A percentile compares a stretch with the other conserved stretches of the same genome.
These are phyloP conservation scores for Cepaea nemoralis DNA, from an alignment of 1,140 invertebrate species.

Conservation along the genomic window DNA sequence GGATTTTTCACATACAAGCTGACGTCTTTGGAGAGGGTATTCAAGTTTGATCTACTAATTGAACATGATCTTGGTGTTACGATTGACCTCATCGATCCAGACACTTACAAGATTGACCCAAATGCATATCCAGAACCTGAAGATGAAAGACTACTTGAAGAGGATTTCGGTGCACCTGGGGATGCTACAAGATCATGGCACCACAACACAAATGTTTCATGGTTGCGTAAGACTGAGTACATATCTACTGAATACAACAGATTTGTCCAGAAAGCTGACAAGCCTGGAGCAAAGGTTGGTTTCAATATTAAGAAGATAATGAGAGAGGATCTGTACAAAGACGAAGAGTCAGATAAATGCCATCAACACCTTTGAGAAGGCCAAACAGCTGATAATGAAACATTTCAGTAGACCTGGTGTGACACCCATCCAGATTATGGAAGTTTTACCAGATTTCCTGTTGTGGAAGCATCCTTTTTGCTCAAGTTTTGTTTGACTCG, in stretches of 20 bases:
- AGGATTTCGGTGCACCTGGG: conserved; percentile 88
- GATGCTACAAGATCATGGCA: conserved; percentile 87
- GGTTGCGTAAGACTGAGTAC: conserved; percentile 91
- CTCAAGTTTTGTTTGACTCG: conserved; percentile 95
- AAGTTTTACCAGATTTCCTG: conserved; percentile 94
- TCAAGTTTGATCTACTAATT: conserved; percentile 95
- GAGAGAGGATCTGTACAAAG: conserved; percentile 95
- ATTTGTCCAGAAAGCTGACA: conserved; percentile 93
- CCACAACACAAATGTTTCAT: conserved; percentile 70
- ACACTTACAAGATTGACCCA: conserved; percentile 84
- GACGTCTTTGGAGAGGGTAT: conserved; percentile 88
- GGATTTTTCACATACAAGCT: conserved; percentile 97
- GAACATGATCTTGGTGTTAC: conserved; percentile 96
- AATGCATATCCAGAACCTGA: conserved; percentile 82
- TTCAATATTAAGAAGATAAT: conserved; percentile 97
- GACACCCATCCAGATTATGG: conserved; percentile 88
- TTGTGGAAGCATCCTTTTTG: conserved; percentile 97
- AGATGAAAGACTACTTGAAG: conserved; percentile 93
- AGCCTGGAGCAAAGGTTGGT: conserved; percentile 95
- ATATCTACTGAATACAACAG: conserved; percentile 97
- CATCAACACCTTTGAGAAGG: conserved; percentile 97
- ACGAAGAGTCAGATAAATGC: conserved; percentile 96
- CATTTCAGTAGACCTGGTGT: conserved; percentile 97
- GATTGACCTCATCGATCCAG: conserved; percentile 95
- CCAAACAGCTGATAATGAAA: conserved; percentile 84